Evolutionary conservation across 2,113 vertebrate species (phyloP), one percentile per base, ranked within the genome.

Genomic region (Sisor rabdophorus): DNA sequence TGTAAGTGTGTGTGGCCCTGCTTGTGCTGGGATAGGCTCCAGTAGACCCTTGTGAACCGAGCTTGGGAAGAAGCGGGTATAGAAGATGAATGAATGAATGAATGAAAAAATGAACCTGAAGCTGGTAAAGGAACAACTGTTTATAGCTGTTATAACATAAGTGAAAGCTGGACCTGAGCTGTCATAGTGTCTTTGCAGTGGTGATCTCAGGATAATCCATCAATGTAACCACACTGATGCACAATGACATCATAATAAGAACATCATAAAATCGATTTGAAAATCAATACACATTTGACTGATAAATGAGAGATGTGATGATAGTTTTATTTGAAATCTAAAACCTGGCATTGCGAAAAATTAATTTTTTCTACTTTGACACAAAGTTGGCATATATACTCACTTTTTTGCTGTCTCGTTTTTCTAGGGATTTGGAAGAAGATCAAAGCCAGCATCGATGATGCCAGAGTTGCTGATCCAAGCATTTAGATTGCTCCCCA

Each of bases 391-490:
- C 56, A 60, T 81, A 56, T 54, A 79, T 60, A 67, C 63, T 47
- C 71, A 68, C 73, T 47, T 71, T n/a, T 56, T 47, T 2, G 20
- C 28, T 55, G 22, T 68, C 10, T 79, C 73, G 64, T 76, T 68
- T 78, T 71, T 78, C 67, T 73, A 80, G 82, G 72, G 77, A 74
- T 58, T 79, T 64, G 72, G 78, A 76, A 54, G 72, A 76, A 79
- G 77, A 84, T 80, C 77, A 83, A 75, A 80, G 74, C 60, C 53
- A 16, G 55, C 70, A 59, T 81, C 60, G 73, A 86, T 71, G 44
- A 82, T 85, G 83, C 63, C 85, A 84, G 80, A 71, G 55, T 73
- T 75, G 75, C 77, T 80, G 65, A 74, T 80, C 73, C 78, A 65
- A 70, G 70, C 80, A 20, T 67, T 58, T 76, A 68, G 71, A 71